Percentiles rank a stretch among this genome's conserved stretches.
phyloP scores from a whole-genome alignment of 2,113 vertebrate genomes.

The Leptocoma aspasia region DNA sequence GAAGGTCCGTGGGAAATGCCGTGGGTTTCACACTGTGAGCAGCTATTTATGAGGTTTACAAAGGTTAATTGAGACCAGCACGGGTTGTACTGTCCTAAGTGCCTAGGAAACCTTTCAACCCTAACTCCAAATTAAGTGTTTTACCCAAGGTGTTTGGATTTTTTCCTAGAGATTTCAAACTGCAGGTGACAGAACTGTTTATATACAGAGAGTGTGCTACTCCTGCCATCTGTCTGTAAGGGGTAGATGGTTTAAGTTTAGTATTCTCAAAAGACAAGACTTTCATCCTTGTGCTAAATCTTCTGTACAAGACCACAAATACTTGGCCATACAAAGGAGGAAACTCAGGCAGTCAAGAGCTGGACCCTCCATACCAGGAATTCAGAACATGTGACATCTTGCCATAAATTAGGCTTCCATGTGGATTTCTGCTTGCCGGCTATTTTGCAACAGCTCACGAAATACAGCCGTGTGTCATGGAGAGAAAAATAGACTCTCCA shows the following conservation, averaged over 20 bases:
- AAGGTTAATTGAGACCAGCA: neutral
- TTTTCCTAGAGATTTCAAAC: neutral
- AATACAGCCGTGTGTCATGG: neutral
- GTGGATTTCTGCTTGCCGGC: neutral
- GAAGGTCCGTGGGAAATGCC: neutral
- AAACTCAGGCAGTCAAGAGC: neutral
- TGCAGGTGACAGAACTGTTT: neutral
- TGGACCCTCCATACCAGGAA: neutral
- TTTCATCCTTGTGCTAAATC: neutral
- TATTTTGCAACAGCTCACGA: neutral
- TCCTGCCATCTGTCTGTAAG: neutral
- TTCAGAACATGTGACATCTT: neutral
- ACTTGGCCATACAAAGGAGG: neutral
- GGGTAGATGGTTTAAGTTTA: neutral
- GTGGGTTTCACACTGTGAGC: neutral
- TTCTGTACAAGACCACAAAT: neutral
- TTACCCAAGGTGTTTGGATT: neutral
- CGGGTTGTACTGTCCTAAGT: neutral
- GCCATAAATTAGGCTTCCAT: neutral
- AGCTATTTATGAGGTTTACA: neutral
- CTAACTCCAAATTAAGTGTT: neutral
- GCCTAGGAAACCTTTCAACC: neutral
- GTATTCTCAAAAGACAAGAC: neutral
- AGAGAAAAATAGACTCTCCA: neutral
- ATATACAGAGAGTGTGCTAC: too few species aligned